Base-by-base conservation (phyloP, 2,113 vertebrate species). In the Brachypteracias leptosomus region DNA sequence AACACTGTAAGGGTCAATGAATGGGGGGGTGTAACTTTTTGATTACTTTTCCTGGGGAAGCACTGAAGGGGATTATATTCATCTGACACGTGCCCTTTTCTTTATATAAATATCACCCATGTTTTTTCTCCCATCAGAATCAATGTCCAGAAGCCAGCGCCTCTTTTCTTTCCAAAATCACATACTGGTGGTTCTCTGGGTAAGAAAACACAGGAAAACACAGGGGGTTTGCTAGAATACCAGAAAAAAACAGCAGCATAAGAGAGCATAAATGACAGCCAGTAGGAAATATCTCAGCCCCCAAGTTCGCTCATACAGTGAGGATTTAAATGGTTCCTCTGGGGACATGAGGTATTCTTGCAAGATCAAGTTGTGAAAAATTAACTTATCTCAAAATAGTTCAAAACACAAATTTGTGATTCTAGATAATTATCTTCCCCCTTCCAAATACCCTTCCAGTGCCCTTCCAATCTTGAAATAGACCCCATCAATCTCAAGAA, bases 141-240 rank as follows among this genome's bases (percentile, higher is more conserved):
- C 98, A 98, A 11, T 99, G 99, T 95, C 99, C 99, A 22, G 98
- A 99, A 90, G 97, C 97, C 61, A 98, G 98, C 90, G 98, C 98
- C 58, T 99, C 98, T 62, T 99, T 99, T 96, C 98, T 99, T 93
- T 99, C 99, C 88, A 99, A 98, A 97, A 98, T 98, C 85, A 98
- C 98, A 80, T 99, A 99, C 98, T 99, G 99, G 99, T 99, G 99
- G 99, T 98, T 99, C 92, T 99, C 98, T 85, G 97, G 99, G 99
- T 99, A 98, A 98, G 99, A 95, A 93, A 95, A 95, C 47, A 66
- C 55, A 67, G 16, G 46, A 49, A 13, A 28, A 70, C 14, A 52
- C 0, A n/a, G 0, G 54, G 57, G 3, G 19, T 90, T 70, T 70
- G 35, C 28, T 72, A 78, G 52, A 89, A 22, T 26, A 29, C 38